These are phyloP conservation scores for Eutrigla gurnardus DNA, from an alignment of 2,797 vertebrate genomes.

Conservation along the genomic window DNA sequence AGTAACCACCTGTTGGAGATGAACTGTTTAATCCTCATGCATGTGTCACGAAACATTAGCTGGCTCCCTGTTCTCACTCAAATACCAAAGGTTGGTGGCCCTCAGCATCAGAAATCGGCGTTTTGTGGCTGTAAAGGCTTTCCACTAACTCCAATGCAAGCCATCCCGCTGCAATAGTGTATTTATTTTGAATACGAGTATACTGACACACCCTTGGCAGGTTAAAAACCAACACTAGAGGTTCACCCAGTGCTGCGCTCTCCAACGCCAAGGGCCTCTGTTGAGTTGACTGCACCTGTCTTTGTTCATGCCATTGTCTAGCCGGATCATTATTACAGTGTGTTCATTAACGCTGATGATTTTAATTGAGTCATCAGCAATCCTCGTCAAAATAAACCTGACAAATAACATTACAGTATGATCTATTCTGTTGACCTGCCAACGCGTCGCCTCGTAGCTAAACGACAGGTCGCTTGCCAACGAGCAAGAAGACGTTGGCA, in stretches of 20 bases:
- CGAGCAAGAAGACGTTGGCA: neutral
- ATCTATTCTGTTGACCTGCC: neutral
- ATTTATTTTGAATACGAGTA: no score
- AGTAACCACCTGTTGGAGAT: slow-evolving; percentile 4
- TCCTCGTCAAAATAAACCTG: neutral
- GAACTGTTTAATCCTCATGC: neutral
- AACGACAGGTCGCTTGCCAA: neutral
- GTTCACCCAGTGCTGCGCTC: no score
- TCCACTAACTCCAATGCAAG: no score
- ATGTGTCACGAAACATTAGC: slow-evolving; percentile 8
- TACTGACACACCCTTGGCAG: no score
- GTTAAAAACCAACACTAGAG: no score
- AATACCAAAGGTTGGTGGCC: no score
- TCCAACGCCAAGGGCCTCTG: no score
- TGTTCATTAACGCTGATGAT: neutral
- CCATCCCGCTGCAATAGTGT: no score
- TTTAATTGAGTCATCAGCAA: neutral
- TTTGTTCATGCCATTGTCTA: neutral
- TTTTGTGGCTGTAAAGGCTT: no score
- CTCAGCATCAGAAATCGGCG: no score
- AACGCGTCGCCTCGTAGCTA: neutral
- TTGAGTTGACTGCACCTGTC: neutral
- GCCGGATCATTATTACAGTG: neutral
- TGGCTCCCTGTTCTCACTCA: no score
- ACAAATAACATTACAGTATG: neutral